Evolutionary conservation across 2,888 invertebrate species (phyloP).

Genomic region (Anorthoa munda): DNA sequence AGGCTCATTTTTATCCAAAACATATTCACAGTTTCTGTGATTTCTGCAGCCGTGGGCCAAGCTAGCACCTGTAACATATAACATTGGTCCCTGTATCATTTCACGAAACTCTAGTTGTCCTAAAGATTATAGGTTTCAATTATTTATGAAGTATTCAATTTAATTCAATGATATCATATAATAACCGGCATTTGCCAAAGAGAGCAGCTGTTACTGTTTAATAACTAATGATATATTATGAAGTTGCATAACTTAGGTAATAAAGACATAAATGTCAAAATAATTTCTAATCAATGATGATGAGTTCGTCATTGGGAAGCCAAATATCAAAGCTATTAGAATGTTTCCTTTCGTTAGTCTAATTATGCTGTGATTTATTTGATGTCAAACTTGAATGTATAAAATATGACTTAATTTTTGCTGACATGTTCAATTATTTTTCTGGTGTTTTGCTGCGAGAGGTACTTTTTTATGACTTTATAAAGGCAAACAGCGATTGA

Average conservation of each 20-base stretch:
- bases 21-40: too few species aligned
- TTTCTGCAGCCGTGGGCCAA: too few species aligned
- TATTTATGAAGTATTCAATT: too few species aligned
- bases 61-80: too few species aligned
- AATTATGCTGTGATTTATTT: slow-evolving; percentile 42
- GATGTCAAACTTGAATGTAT: slow-evolving; percentile 33
- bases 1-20: too few species aligned
- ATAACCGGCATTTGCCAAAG: slow-evolving; percentile 34
- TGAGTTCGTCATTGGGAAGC: slow-evolving; percentile 40
- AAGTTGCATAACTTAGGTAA: slow-evolving; percentile 32
- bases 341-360: slow-evolving; percentile 27
- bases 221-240: slow-evolving; percentile 2
- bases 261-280: slow-evolving; percentile 47
- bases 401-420: neutral
- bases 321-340: slow-evolving; percentile 58
- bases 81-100: too few species aligned
- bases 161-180: neutral
- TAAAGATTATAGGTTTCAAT: too few species aligned
- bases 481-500: too few species aligned
- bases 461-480: neutral
- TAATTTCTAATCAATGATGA: slow-evolving; percentile 50
- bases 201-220: slow-evolving; percentile 13
- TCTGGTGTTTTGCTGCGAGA: neutral
- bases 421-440: neutral
- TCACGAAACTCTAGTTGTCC: too few species aligned